phyloP scores from a whole-genome alignment of 1,140 invertebrate species.

The Atta cephalotes region DNA sequence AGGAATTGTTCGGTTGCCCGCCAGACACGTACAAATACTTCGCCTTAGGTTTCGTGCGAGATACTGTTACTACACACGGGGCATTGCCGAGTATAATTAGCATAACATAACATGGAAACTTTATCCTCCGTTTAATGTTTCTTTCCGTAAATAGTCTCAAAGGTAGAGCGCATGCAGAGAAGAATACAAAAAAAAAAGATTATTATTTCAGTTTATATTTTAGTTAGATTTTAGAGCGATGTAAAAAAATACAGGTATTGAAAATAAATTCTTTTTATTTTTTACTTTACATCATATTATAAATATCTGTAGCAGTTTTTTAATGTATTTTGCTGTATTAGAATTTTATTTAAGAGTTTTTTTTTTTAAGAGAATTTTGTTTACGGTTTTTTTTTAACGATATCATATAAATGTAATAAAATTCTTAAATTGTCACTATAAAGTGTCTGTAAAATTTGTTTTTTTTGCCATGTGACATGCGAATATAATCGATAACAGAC shows the following conservation, averaged over 20 bases:
- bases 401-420: not conserved
- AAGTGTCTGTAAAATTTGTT: not conserved
- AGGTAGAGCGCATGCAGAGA: not conserved
- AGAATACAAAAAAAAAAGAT: not conserved
- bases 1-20: conserved; percentile 51
- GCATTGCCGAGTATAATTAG: conserved; percentile 24
- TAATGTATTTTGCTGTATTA: not conserved
- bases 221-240: not conserved
- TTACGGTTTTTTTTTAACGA: not conserved
- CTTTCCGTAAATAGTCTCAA: conserved; percentile 12
- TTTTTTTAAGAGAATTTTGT: no score
- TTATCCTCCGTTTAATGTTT: conserved; percentile 9
- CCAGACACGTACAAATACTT: conserved; percentile 21
- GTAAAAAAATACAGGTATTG: not conserved
- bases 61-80: conserved; percentile 2
- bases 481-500: not conserved
- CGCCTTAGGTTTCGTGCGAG: conserved; percentile 7
- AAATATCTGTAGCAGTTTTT: not conserved
- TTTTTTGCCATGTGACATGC: not conserved
- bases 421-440: not conserved
- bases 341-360: not conserved
- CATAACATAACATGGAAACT: conserved; percentile 29
- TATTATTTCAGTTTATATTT: not conserved
- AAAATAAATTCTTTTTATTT: not conserved
- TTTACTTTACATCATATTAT: not conserved